Evolutionary conservation across 64 coral and sea anemone genomes (phyloP), one percentile per base, ranked within the genome.

Genomic region (Montipora efflorescens): DNA sequence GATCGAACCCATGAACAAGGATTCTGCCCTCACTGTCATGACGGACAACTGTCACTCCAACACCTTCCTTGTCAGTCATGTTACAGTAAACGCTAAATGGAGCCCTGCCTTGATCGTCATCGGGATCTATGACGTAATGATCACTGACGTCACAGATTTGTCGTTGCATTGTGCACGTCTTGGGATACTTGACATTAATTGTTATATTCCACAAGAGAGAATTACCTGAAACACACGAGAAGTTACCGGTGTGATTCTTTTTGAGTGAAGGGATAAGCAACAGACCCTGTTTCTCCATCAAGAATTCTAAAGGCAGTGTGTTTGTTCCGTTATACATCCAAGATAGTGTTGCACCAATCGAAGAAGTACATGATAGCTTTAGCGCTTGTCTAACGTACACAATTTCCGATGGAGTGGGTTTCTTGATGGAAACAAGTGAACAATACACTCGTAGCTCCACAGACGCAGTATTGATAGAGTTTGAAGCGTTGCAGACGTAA

Each of bases 11-110:
- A 1, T 77, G 49, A 3, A 95, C 87, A 8, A 13, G 49, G 3
- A 57, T 80, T 87, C 66, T 95, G 0, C 9, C 11, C 53, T 90
- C 93, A 2, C 93, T 94, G 28, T 94, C n/a, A 52, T 94, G 93
- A 64, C 87, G 83, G 52, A 94, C 80, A 47, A 90, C 93, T 15
- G 93, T 94, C 72, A 94, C 85, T 18, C 92, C 92, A 53, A 88
- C 14, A 0, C 92, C 84, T 0, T 25, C 49, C 51, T 82, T 80
- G 93, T 69, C 79, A 46, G 15, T 87, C 93, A 95, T 95, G 93
- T 95, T 15, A 47, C 93, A 95, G 81, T 45, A 87, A 16, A 95
- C 93, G 2, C 66, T 50, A 51, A 94, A 84, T 14, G 91, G 45
- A 22, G 52, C 19, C 73, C 67, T 81, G 25, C 78, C 70, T 21